Base-by-base conservation (phyloP, 37 sponge, comb jelly and placozoan genomes). In the Beroe ovata region DNA sequence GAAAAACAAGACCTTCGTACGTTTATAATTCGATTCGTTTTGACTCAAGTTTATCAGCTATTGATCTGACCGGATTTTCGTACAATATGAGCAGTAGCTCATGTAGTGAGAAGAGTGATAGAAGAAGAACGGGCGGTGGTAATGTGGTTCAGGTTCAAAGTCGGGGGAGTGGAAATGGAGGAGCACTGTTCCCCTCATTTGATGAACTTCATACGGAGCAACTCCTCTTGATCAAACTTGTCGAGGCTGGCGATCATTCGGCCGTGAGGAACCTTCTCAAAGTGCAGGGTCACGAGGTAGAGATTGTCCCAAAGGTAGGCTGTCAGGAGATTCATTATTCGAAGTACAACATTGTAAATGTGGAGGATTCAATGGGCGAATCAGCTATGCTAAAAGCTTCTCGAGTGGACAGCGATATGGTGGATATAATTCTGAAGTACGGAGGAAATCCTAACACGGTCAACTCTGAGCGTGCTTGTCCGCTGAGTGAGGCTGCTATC, bases 401-500 rank as follows among this genome's bases (percentile, higher is more conserved):
- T 8, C 25, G 30, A 37, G 69, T 66, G 8, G 69, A 66, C 16
- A 34, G 69, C 36, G 30, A 33, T 34, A 66, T 66, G 69, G 69
- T 66, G 35, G 35, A 66, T 26, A 66, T 66, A 18, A 30, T 66
- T 1, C 18, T 66, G 35, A 66, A 66, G 69, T 66, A 66, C 69
- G 69, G 69, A 30, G 69, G 69, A 29, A 30, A 66, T 30, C 69
- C 69, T 18, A 66, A 66, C 36, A 34, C 29, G 16, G 35, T 32
- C 35, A 66, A 30, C 36, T 34, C 2, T 4, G 69, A 66, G 11
- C 29, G 69, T 4, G 69, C 29, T 16, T 29, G 32, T 32, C 69
- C 69, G 36, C 69, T 66, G 32, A 66, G 69, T 32, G 8, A 29
- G 16, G 69, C 69, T 14, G 69, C 69, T 4, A 26, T 29, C 2